These are phyloP conservation scores for Drosophila limbata DNA, from an alignment of 2,888 invertebrate genomes.

Conservation along the genomic window DNA sequence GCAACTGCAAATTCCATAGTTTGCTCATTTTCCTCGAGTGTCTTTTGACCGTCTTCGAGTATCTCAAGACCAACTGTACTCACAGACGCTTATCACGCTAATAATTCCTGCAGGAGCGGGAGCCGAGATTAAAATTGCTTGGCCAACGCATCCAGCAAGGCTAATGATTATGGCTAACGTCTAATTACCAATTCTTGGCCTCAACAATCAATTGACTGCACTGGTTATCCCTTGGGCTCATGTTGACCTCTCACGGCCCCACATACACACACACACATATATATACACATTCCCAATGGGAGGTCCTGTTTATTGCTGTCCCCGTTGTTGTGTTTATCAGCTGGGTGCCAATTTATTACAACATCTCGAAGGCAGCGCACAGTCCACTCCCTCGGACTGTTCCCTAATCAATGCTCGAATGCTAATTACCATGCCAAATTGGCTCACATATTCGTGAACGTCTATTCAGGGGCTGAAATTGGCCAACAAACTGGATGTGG, in stretches of 20 bases:
- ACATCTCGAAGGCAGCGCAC: conserved; percentile 18
- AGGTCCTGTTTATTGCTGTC: not conserved
- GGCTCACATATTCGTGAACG: conserved; percentile 23
- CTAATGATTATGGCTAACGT: conserved; percentile 35
- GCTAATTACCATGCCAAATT: conserved; percentile 56
- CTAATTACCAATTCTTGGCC: conserved; percentile 38
- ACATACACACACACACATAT: not conserved
- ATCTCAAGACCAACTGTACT: not conserved
- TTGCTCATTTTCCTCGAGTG: not conserved
- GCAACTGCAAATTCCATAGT: not conserved
- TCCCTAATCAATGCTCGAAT: conserved; percentile 30
- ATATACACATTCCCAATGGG: not conserved
- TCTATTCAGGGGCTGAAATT: conserved; percentile 10
- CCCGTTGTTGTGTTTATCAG: conserved; percentile 32
- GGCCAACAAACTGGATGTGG: conserved; percentile 9
- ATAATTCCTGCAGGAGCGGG: conserved; percentile 27
- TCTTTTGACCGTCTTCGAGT: not conserved
- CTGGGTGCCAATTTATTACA: conserved; percentile 49
- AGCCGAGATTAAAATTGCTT: conserved; percentile 23
- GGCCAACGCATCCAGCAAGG: conserved; percentile 16
- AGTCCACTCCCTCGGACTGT: not conserved
- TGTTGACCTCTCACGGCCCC: not conserved
- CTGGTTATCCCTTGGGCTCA: conserved; percentile 1
- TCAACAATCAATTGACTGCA: conserved; percentile 42
- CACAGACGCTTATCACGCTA: conserved; percentile 29